These are phyloP conservation scores for Rousettus madagascariensis DNA, from an alignment of 2,797 vertebrate genomes.

Conservation along the genomic window DNA sequence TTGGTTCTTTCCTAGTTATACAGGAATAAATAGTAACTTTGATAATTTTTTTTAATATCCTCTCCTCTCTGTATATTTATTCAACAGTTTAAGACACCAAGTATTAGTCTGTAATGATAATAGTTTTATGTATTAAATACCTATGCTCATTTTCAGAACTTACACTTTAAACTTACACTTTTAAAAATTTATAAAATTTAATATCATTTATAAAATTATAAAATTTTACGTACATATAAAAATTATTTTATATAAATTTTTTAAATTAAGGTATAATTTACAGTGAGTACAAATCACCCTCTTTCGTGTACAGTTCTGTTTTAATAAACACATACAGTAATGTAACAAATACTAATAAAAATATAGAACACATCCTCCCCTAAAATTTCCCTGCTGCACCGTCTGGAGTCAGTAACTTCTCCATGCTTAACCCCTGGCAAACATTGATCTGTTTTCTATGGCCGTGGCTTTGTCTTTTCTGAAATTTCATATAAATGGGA, in stretches of 20 bases:
- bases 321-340: not conserved
- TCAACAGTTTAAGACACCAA: not conserved
- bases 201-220: not conserved
- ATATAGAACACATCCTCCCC: not conserved
- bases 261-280: not conserved
- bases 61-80: not conserved
- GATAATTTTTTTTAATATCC: not conserved
- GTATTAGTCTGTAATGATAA: not conserved
- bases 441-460: not conserved
- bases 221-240: not conserved
- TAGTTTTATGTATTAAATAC: not conserved
- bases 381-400: not conserved
- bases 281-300: not conserved
- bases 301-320: not conserved
- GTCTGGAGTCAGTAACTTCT: not conserved
- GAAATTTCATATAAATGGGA: not conserved
- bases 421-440: not conserved
- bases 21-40: not conserved
- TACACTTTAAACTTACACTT: not conserved
- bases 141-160: not conserved
- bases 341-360: not conserved
- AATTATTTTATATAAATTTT: too few species aligned
- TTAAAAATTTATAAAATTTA: not conserved
- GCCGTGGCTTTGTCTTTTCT: not conserved
- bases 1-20: not conserved